These are phyloP conservation scores for Phaethornis superciliosus DNA, from an alignment of 2,113 vertebrate species.

Conservation along the genomic window DNA sequence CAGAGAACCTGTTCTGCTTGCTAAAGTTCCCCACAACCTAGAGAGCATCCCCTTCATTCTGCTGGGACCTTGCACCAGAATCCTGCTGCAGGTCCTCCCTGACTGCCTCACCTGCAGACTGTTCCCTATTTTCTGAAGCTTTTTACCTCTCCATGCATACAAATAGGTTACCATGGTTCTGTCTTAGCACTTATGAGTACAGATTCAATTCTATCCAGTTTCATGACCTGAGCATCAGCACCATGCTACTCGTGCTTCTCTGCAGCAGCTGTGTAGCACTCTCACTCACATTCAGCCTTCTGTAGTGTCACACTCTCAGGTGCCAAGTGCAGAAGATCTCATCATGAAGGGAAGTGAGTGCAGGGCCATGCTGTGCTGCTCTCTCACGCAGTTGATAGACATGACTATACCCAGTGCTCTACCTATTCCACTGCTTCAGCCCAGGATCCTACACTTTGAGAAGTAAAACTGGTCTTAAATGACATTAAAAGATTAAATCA, in stretches of 20 bases:
- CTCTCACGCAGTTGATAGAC: neutral
- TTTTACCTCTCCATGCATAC: neutral
- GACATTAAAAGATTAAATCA: neutral
- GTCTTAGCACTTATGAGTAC: neutral
- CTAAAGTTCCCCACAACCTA: neutral
- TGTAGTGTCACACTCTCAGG: neutral
- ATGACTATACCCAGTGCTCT: accelerated
- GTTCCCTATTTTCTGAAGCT: neutral
- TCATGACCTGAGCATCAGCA: neutral
- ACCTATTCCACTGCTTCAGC: neutral
- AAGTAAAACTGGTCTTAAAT: neutral
- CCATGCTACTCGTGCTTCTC: neutral
- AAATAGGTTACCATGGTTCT: neutral
- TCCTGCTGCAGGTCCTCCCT: neutral
- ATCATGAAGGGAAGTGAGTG: neutral
- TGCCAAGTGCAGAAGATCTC: neutral
- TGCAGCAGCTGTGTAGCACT: neutral
- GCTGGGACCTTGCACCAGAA: neutral
- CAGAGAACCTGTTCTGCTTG: neutral
- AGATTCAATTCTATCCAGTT: neutral
- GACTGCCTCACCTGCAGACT: neutral
- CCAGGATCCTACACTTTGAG: neutral
- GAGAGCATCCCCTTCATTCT: accelerated
- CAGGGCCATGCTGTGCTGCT: neutral
- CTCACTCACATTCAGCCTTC: neutral